Evolutionary conservation across 2,888 invertebrate species (phyloP).

Genomic region (Limnephilus rhombicus): DNA sequence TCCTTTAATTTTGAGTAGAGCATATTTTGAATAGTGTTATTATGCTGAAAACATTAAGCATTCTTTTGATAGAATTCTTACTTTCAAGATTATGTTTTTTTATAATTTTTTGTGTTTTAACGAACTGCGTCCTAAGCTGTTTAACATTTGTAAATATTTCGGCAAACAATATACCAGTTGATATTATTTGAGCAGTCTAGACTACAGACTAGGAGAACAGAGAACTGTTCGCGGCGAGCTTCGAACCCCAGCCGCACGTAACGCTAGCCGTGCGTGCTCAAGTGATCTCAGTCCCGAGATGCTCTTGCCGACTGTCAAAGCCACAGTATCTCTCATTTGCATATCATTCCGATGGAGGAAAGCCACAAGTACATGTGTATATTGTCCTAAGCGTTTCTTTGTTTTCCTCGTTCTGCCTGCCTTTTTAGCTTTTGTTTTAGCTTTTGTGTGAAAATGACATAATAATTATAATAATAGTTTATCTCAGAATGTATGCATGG

Average conservation of each 20-base stretch:
- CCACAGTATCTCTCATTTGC: neutral
- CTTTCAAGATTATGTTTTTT: too few relatives aligned
- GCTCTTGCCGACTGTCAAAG: neutral
- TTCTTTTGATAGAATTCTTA: too few relatives aligned
- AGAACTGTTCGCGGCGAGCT: neutral
- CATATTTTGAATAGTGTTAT: too few relatives aligned
- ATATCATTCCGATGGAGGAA: neutral
- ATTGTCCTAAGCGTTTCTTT: neutral
- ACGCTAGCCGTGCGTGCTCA: neutral
- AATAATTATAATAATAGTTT: too few relatives aligned
- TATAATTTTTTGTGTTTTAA: too few relatives aligned
- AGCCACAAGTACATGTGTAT: neutral
- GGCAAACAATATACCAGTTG: too few relatives aligned
- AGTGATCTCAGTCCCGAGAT: neutral
- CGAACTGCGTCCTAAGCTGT: too few relatives aligned
- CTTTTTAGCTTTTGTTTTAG: neutral
- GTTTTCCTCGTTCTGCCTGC: neutral
- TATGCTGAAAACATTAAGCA: too few relatives aligned
- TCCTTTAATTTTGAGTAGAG: too few relatives aligned
- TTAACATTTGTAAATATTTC: too few relatives aligned
- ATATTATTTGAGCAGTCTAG: too few relatives aligned
- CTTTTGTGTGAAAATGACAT: neutral
- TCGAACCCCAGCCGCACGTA: neutral
- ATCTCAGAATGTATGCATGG: too few relatives aligned
- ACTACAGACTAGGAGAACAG: neutral